Evolutionary conservation across 2,888 invertebrate species (phyloP).

Genomic region (Acleris emargana): DNA sequence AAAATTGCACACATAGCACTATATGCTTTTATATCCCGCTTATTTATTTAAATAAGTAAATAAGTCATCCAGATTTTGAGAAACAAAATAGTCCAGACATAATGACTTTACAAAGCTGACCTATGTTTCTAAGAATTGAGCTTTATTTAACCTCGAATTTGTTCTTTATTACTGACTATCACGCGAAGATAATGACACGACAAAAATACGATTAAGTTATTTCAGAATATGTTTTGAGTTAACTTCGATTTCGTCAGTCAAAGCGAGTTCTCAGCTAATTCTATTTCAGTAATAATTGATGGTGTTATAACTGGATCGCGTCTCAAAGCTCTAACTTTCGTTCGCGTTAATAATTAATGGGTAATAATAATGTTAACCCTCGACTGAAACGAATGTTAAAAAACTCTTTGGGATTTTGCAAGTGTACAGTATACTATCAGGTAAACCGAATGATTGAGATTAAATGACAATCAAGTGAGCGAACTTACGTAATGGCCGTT

Average conservation of each 20-base stretch:
- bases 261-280: neutral
- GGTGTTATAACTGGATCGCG: neutral
- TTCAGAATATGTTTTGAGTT: neutral
- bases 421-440: too few relatives aligned
- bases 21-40: too few relatives aligned
- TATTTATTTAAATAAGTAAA: too few relatives aligned
- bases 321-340: neutral
- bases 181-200: slow-evolving; percentile 13
- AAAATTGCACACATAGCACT: too few relatives aligned
- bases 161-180: slow-evolving; percentile 8
- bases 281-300: slow-evolving; percentile 7
- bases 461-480: too few relatives aligned
- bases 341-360: slow-evolving; percentile 12
- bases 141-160: slow-evolving; percentile 1
- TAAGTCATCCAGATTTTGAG: too few relatives aligned
- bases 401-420: too few relatives aligned
- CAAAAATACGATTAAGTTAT: neutral
- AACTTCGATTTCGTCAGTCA: neutral
- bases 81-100: neutral
- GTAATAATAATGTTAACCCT: neutral
- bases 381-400: neutral
- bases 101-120: neutral
- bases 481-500: too few relatives aligned
- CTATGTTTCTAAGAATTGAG: neutral
- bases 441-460: too few relatives aligned